Evolutionary conservation across 1,140 invertebrate genomes (phyloP).

Genomic region (Drosophila virilis): DNA sequence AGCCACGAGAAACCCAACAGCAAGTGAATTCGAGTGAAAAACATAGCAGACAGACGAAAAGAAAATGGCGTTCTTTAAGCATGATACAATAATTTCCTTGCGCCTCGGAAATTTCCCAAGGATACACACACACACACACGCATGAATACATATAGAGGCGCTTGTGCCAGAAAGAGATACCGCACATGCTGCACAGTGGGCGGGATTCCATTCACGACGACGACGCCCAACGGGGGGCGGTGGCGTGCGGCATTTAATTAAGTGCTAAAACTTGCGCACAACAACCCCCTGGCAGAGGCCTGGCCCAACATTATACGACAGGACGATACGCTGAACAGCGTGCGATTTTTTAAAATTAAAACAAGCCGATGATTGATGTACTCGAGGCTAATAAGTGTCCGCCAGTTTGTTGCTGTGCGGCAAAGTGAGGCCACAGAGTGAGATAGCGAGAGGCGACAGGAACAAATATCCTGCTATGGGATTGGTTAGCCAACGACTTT

Average conservation of each 20-base stretch:
- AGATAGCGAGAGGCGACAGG: neutral
- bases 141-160: neutral
- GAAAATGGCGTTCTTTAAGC: slow-evolving; percentile 57
- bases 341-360: slow-evolving; percentile 78
- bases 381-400: slow-evolving; percentile 75
- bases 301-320: neutral
- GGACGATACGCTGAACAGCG: slow-evolving; percentile 42
- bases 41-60: slow-evolving; percentile 25
- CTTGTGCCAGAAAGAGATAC: slow-evolving; percentile 62
- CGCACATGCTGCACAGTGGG: slow-evolving; percentile 58
- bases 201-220: slow-evolving; percentile 57
- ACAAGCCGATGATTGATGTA: slow-evolving; percentile 79
- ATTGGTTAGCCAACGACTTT: slow-evolving; percentile 28
- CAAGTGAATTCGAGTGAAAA: slow-evolving; percentile 35
- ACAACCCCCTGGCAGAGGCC: neutral
- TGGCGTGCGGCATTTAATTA: slow-evolving; percentile 65
- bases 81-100: slow-evolving; percentile 58
- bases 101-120: slow-evolving; percentile 53
- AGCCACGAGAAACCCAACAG: neutral
- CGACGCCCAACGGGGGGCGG: slow-evolving; percentile 11
- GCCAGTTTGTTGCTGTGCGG: slow-evolving; percentile 33
- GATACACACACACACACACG: slow-evolving; percentile 12
- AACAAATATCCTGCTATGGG: slow-evolving; percentile 2
- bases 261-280: slow-evolving; percentile 59
- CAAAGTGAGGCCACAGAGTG: slow-evolving; percentile 16